These are phyloP conservation scores for Torymus texanus DNA, from an alignment of 2,888 invertebrate genomes.

Conservation along the genomic window DNA sequence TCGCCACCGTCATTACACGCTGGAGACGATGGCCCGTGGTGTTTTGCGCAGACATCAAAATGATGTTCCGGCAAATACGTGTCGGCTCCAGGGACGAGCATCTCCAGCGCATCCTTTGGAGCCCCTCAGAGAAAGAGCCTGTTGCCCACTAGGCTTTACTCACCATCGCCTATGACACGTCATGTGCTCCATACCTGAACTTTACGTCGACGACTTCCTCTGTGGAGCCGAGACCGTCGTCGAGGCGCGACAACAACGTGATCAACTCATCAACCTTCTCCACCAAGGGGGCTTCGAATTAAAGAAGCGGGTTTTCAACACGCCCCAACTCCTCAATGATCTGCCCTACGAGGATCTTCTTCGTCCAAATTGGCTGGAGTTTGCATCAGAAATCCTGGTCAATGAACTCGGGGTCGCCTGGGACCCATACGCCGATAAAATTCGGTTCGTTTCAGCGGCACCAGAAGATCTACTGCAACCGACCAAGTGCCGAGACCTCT, in stretches of 20 bases:
- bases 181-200: conserved; percentile 23
- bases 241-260: too few relatives aligned
- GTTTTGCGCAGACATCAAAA: neutral
- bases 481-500: too few relatives aligned
- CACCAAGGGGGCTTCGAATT: too few relatives aligned
- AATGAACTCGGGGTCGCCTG: conserved; percentile 26
- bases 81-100: neutral
- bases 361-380: conserved; percentile 9
- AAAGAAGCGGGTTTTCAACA: neutral
- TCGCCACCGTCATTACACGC: conserved; percentile 1
- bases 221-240: too few relatives aligned
- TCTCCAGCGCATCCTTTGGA: conserved; percentile 32
- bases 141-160: neutral
- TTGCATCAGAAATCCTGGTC: neutral
- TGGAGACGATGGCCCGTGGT: neutral
- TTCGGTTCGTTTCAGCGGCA: too few relatives aligned
- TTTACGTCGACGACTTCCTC: conserved; percentile 32
- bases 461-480: too few relatives aligned
- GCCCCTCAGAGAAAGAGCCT: neutral
- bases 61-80: neutral
- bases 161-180: conserved; percentile 7
- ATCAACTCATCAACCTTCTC: too few relatives aligned
- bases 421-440: conserved; percentile 4
- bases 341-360: neutral
- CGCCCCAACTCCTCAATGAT: neutral